phyloP scores from a whole-genome alignment of 2,797 vertebrate species.

The Lagothrix lagotricha region DNA sequence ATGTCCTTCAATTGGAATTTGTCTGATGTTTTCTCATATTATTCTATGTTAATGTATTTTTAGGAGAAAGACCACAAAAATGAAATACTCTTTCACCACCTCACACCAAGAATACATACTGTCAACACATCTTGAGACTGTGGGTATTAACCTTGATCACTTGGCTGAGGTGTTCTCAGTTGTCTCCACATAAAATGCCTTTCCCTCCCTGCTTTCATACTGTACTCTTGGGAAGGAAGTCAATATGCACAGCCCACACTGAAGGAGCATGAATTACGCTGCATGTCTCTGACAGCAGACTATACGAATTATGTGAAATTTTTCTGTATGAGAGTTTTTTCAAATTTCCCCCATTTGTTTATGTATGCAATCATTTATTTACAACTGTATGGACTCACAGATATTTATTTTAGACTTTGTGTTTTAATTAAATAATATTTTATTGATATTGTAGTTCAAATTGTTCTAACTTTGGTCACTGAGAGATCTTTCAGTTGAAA shows the following conservation, averaged over 20 bases:
- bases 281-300: not conserved
- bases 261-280: not conserved
- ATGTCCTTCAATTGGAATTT: not conserved
- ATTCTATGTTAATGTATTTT: not conserved
- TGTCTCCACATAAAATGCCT: not conserved
- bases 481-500: not conserved
- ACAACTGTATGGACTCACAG: not conserved
- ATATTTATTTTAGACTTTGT: not conserved
- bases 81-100: not conserved
- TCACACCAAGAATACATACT: not conserved
- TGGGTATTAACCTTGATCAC: not conserved
- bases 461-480: not conserved
- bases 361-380: not conserved
- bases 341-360: not conserved
- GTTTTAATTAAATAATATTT: not conserved
- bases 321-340: not conserved
- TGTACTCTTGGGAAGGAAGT: not conserved
- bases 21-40: not conserved
- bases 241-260: not conserved
- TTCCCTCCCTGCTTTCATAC: not conserved
- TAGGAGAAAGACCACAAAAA: not conserved
- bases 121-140: too few relatives aligned
- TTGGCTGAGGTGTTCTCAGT: not conserved
- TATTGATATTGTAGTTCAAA: not conserved
- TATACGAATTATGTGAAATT: not conserved